These are phyloP conservation scores for Drosophila melanosoma DNA, from an alignment of 2,888 invertebrate genomes.

Conservation along the genomic window DNA sequence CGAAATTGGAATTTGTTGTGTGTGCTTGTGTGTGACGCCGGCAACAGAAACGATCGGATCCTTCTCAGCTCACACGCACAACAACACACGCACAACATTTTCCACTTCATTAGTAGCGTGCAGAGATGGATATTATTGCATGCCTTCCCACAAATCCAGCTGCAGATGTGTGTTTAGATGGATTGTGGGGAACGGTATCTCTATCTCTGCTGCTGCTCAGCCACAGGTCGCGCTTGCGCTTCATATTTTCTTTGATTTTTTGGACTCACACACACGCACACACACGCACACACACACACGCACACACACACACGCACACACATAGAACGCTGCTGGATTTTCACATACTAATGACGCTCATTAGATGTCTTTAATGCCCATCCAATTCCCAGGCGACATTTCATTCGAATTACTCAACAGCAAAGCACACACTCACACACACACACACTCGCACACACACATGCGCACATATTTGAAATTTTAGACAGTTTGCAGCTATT, in stretches of 20 bases:
- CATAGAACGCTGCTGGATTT: slow-evolving; percentile 17
- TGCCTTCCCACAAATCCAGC: background rate
- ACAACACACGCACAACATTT: slow-evolving; percentile 41
- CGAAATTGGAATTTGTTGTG: slow-evolving; percentile 36
- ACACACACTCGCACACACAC: slow-evolving; percentile 28
- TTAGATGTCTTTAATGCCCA: slow-evolving; percentile 72
- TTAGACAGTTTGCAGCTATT: slow-evolving; percentile 60
- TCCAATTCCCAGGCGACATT: slow-evolving; percentile 61
- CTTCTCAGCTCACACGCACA: slow-evolving; percentile 37
- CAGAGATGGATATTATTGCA: background rate
- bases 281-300: slow-evolving; percentile 1
- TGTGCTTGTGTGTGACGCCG: slow-evolving; percentile 12
- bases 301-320: background rate
- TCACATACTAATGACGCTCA: slow-evolving; percentile 76
- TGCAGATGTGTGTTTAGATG: slow-evolving; percentile 15
- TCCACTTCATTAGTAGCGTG: slow-evolving; percentile 63
- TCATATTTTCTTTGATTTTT: slow-evolving; percentile 23
- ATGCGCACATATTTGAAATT: slow-evolving; percentile 45
- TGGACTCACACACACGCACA: background rate
- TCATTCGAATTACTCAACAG: slow-evolving; percentile 72
- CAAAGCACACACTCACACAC: slow-evolving; percentile 15
- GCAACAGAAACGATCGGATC: slow-evolving; percentile 33
- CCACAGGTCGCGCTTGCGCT: slow-evolving; percentile 52
- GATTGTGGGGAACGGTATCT: slow-evolving; percentile 31
- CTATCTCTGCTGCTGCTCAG: slow-evolving; percentile 43